phyloP scores from a whole-genome alignment of 2,113 vertebrate genomes.

The Brachypodius melanocephalos region DNA sequence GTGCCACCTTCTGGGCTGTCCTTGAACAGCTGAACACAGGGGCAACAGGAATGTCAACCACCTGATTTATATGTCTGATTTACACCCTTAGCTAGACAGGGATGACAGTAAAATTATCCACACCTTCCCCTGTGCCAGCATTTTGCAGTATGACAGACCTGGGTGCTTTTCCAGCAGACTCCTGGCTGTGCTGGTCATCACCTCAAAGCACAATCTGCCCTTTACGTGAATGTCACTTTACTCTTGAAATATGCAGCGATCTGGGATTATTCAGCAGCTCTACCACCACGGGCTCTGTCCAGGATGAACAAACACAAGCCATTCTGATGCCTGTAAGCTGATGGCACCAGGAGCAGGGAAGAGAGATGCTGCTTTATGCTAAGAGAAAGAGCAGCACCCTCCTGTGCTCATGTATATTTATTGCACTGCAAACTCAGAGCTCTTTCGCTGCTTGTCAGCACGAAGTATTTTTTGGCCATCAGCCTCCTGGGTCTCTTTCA shows the following conservation, averaged over 20 bases:
- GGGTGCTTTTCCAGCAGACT: neutral
- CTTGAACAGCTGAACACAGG: neutral
- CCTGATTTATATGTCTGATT: neutral
- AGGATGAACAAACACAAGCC: neutral
- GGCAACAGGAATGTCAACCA: neutral
- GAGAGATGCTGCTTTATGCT: neutral
- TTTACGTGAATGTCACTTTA: neutral
- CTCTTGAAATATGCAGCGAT: neutral
- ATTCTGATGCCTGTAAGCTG: neutral
- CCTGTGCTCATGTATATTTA: neutral
- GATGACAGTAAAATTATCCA: neutral
- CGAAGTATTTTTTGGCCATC: neutral
- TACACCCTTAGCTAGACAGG: neutral
- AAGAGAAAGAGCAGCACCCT: conserved; percentile 22
- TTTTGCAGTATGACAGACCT: neutral
- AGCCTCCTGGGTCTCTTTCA: neutral
- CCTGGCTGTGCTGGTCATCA: neutral
- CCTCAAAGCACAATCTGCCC: neutral
- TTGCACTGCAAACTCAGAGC: neutral
- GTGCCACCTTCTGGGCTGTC: neutral
- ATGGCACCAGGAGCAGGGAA: neutral
- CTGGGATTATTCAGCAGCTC: neutral
- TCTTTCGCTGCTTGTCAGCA: neutral
- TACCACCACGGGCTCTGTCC: neutral
- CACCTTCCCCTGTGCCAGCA: neutral